Evolutionary conservation across 1,140 invertebrate species (phyloP), one percentile per base, ranked within the genome.

Genomic region (Mizuhopecten yessoensis): DNA sequence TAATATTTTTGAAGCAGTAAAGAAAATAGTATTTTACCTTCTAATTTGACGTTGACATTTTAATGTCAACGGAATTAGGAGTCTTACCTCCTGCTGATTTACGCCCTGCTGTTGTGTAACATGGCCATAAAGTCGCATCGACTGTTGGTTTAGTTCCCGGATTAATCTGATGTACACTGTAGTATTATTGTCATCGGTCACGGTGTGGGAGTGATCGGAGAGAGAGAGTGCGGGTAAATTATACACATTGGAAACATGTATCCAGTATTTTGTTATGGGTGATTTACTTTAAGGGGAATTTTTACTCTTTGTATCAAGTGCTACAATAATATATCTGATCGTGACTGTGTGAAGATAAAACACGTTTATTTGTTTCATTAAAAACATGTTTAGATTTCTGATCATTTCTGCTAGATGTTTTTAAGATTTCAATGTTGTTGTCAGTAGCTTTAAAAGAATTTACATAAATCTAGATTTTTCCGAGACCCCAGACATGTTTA

Each of bases 111-210:
- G 45, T 20, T 49, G 45, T 75, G 57, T 75, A 5, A 75, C 57
- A n/a, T 75, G 57, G 20, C 45, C 45, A 49, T 49, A 10, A 49
- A 49, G 15, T 49, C 45, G 20, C 45, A 20, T 49, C 20, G n/a
- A n/a, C n/a, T 0, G 57, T n/a, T 29, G n/a, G n/a, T 75, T 29
- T 29, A 75, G 57, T 75, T 17, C 5, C 13, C 5, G n/a, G 0
- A 29, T 75, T 23, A 29, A 75, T n/a, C 57, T 29, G 17, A 75
- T 29, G 57, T 75, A 75, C n/a, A 75, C 57, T 75, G 57, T n/a
- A 75, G 57, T 75, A 75, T 75, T 75, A 75, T n/a, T 75, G n/a
- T n/a, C n/a, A n/a, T n/a, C n/a, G n/a, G 23, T 29, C 57, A 75
- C 57, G n/a, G 23, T 75, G 57, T 75, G n/a, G 17, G 17, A n/a